Evolutionary conservation across 2,797 vertebrate genomes (phyloP), one percentile per base, ranked within the genome.

Genomic region (Stomatorhinus walkeri): DNA sequence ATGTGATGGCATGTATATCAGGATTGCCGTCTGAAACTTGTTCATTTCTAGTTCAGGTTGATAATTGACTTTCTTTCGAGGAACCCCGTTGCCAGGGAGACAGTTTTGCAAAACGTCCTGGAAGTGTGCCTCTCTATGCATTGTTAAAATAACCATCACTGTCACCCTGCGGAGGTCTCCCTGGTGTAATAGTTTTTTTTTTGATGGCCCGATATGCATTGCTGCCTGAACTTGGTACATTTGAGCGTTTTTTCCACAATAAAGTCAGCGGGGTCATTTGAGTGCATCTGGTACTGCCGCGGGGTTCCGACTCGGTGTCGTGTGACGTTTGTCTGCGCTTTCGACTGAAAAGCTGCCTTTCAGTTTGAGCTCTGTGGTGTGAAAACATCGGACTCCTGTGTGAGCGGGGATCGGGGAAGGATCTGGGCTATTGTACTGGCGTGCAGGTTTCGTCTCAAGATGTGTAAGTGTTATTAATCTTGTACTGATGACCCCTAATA

Each of bases 101-200:
- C 76, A 81, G 76, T 81, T 81, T 43, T 81, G 32, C 36, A 40
- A 72, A 36, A 81, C 19, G 76, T 46, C 76, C 76, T 81, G 40
- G 76, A 81, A 43, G 19, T 46, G 16, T 81, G 76, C 40, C 36
- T 46, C n/a, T 19, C 36, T 46, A n/a, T 46, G 76, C 36, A 46
- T 81, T 81, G 40, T 72, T 72, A 81, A 81, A 46, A 43, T 81
- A 81, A 81, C 76, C 46, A 81, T 81, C 36, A n/a, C 19, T 81
- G 76, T 81, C 76, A 81, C 7, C 36, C 16, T 81, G 32, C 36
- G 14, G 36, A 79, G 36, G 14, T 81, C 19, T 81, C 19, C 36
- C 76, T 22, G 72, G 43, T 8, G 16, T 79, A 8, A 36, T 79
- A 16, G 24, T 6, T 32, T 12, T 72, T 32, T 32, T 76, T 79